Evolutionary conservation across 2,888 invertebrate genomes (phyloP).

Genomic region (Microplitis deprimator): DNA sequence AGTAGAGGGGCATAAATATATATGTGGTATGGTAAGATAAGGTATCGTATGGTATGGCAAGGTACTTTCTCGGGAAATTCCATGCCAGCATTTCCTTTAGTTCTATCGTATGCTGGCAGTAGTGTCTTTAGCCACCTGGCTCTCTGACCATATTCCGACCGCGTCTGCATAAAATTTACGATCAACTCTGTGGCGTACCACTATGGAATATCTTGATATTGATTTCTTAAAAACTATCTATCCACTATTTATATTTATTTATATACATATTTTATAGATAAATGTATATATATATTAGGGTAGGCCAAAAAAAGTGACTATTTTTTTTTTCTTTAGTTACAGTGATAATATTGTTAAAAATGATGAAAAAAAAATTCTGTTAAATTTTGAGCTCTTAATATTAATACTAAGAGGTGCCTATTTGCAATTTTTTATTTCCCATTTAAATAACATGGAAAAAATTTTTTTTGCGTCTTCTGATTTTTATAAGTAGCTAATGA

Average conservation of each 20-base stretch:
- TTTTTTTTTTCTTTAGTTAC: too few relatives aligned
- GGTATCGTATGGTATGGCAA: neutral
- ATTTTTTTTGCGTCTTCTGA: too few relatives aligned
- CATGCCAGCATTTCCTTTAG: neutral
- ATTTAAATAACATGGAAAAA: too few relatives aligned
- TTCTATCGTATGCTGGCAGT: slow-evolving; percentile 14
- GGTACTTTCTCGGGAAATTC: slow-evolving; percentile 26
- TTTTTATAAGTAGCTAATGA: too few relatives aligned
- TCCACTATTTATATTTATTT: neutral
- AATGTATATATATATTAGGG: too few relatives aligned
- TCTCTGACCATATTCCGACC: slow-evolving; percentile 41
- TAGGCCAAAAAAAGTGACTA: too few relatives aligned
- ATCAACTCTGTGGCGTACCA: slow-evolving; percentile 21
- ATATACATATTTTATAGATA: neutral
- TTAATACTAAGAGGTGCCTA: too few relatives aligned
- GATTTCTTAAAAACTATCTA: slow-evolving; percentile 6
- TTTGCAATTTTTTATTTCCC: too few relatives aligned
- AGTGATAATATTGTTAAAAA: too few relatives aligned
- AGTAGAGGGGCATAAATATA: neutral
- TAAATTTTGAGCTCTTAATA: too few relatives aligned
- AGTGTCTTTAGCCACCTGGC: slow-evolving; percentile 31
- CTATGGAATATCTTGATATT: slow-evolving; percentile 8
- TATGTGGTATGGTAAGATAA: neutral
- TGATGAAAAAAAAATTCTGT: too few relatives aligned
- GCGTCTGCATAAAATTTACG: slow-evolving; percentile 46